These are phyloP conservation scores for Emydocephalus ijimae DNA, from an alignment of 2,113 vertebrate species.

Conservation along the genomic window DNA sequence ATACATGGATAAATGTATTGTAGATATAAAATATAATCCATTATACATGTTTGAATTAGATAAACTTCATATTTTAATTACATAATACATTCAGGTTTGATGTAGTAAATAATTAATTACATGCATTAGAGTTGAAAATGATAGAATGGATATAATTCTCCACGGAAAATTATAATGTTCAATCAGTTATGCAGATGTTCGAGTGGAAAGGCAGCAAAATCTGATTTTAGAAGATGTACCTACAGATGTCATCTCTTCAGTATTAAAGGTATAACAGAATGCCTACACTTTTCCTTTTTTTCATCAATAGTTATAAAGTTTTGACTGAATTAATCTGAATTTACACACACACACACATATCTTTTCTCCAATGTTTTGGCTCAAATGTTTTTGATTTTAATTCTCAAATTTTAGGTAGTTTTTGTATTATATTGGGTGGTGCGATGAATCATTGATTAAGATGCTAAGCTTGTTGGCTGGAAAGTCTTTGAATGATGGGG, in stretches of 20 bases:
- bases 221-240: constrained; percentile 70
- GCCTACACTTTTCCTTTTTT: background rate
- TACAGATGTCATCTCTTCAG: constrained; percentile 63
- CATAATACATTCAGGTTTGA: background rate
- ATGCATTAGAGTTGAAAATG: background rate
- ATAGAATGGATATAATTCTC: background rate
- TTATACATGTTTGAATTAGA: background rate
- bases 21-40: background rate
- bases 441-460: background rate
- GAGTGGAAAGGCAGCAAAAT: constrained; percentile 74
- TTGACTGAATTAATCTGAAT: background rate
- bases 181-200: constrained; percentile 78
- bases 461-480: background rate
- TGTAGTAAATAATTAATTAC: background rate
- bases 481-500: background rate
- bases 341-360: background rate
- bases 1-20: background rate
- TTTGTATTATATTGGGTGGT: background rate
- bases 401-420: background rate
- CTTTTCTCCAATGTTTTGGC: background rate
- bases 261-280: constrained; percentile 67
- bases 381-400: background rate
- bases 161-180: constrained; percentile 19
- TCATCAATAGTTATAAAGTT: constrained; percentile 1
- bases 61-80: background rate